Evolutionary conservation across 1,140 invertebrate species (phyloP), one percentile per base, ranked within the genome.

Genomic region (Mamestra configurata): DNA sequence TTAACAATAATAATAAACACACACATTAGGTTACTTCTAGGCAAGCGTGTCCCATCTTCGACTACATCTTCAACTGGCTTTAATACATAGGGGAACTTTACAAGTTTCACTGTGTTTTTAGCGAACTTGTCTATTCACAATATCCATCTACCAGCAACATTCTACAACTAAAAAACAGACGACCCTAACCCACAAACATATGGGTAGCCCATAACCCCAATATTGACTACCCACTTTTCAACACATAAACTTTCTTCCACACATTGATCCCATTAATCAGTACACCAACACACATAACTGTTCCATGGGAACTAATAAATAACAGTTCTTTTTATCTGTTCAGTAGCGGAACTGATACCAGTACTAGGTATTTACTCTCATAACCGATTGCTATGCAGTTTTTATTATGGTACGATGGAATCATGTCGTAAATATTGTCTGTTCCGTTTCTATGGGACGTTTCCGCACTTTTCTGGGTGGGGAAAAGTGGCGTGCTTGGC

Each of bases 251-350:
- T 11, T 18, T 37, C 8, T 8, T 18, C 59, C 18, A 10, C 35
- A 66, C 61, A 22, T 31, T 76, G 22, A 51, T 49, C 15, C 7
- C 22, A 57, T 43, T 49, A 76, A 76, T 76, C 55, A 64, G 57
- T 15, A 61, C 55, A 59, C 46, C 18, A 24, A 49, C 13, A 37
- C 59, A 46, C 20, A 57, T 76, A 46, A 76, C 55, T 61, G 55
- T 76, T 35, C 57, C 40, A 61, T 64, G 55, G 40, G 55, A 76
- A 76, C 24, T 57, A 43, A 57, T 73, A 73, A 20, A 18, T 55
- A 71, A 49, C 22, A 15, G 71, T 57, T 40, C 37, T 61, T 70
- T 43, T 70, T 37, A 8, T 35, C 13, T 55, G 11, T 24, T 37
- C 22, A 49, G 5, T 46, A 49, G 35, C 66, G 66, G 66, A 70